Base-by-base conservation (phyloP, 64 coral and sea anemone species). In the Actinia equina region DNA sequence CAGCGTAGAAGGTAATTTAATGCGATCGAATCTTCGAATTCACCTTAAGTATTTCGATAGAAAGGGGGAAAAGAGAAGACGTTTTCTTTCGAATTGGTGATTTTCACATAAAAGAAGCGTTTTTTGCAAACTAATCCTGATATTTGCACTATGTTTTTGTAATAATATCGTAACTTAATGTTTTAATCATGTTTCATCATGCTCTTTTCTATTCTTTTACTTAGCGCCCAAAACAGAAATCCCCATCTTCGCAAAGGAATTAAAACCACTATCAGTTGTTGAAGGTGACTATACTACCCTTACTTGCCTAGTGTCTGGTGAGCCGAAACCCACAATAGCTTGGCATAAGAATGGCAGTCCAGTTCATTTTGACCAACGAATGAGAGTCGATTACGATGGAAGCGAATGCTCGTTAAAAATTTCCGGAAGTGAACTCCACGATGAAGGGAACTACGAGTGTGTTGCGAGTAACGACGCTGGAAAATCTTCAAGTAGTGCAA, bases 381-480 rank as follows among this genome's bases (percentile, higher is more conserved):
- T 90, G 18, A 94, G 78, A 71, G 86, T 64, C 3, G 53, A 76
- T 4, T 94, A 89, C 67, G 92, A 94, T 45, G 92, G 92, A 81
- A 80, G 82, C 16, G 80, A 87, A 26, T 85, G 84, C 15, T 61
- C 88, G 67, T 77, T 94, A 37, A 55, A 49, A n/a, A 90, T 94
- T 83, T 15, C 45, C 18, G 77, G 85, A 46, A 56, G 53, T 60
- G 79, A 89, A 9, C 37, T 83, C 42, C 88, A 94, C 52, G 92
- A 92, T 64, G 94, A 92, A 81, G 94, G 87, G 22, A 86, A 89
- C 53, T 96, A 96, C 42, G 84, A 89, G 56, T 96, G 94, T 18
- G 49, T 95, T 78, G 94, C 94, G 42, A 85, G 64, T 53, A 95
- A 88, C 59, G 89, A 91, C 43, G 84, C 79, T 16, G 94, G 94